phyloP scores from a whole-genome alignment of 2,113 vertebrate genomes.

The Eonycteris spelaea region DNA sequence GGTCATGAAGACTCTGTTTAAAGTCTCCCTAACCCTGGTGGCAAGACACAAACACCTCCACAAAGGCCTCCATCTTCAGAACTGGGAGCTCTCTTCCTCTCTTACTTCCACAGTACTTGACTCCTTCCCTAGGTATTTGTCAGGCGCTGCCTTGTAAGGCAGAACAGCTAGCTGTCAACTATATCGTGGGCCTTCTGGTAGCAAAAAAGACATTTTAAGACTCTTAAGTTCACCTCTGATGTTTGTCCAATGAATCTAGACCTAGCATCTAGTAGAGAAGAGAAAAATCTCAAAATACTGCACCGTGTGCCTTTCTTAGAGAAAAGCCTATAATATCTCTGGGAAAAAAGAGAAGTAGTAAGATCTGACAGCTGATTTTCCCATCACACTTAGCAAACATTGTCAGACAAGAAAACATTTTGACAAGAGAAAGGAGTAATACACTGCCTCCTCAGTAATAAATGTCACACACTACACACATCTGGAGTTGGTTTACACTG shows the following conservation, averaged over 20 bases:
- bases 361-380: background rate
- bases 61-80: background rate
- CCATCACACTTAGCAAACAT: background rate
- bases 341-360: background rate
- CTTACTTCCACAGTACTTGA: background rate
- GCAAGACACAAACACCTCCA: background rate
- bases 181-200: background rate
- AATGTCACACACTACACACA: background rate
- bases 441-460: background rate
- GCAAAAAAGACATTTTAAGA: background rate
- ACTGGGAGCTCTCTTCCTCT: background rate
- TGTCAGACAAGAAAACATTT: background rate
- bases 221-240: background rate
- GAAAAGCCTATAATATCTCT: background rate
- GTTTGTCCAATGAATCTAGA: background rate
- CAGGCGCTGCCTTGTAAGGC: background rate
- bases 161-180: background rate
- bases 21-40: background rate
- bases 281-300: background rate
- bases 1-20: background rate
- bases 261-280: background rate
- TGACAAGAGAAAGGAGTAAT: background rate
- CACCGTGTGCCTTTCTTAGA: background rate
- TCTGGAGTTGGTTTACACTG: background rate
- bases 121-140: background rate